Evolutionary conservation across 2,888 invertebrate genomes (phyloP), one percentile per base, ranked within the genome.

Genomic region (Chouioia cunea): DNA sequence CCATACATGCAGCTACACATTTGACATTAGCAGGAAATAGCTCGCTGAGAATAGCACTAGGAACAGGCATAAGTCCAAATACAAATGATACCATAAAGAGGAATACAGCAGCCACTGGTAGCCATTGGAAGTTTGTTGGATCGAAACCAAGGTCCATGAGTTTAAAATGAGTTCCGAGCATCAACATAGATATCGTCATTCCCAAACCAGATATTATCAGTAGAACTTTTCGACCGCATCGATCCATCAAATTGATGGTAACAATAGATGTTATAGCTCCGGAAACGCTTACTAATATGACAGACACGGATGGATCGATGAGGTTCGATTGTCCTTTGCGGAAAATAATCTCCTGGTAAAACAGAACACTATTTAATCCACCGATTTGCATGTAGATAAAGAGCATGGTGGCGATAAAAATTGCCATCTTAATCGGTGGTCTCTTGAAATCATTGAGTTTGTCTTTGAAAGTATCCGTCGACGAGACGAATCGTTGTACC

Each of bases 341-440:
- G 46, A 83, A 57, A n/a, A 83, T 81, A n/a, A 76, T 78, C 66
- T 83, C 83, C 80, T 82, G 80, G 74, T 83, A 83, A 47, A 78
- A 80, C 8, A 79, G 18, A 8, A 83, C 67, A 2, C 77, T 75
- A 43, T 79, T 79, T 0, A 83, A 44, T 8, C 84, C 84, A 62
- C 78, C 77, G 4, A 81, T 47, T 59, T 83, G 83, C 64, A 78
- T 74, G 64, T 80, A 81, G 18, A 79, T 72, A 53, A 79, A 80
- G 2, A 84, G 66, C 0, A 77, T 50, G 3, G 71, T 66, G 0
- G 74, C 72, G n/a, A 83, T 67, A 4, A 79, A 18, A 16, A 81
- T 14, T 0, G 82, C 80, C n/a, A 77, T 80, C 6, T 73, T 66
- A 47, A 79, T 76, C 14, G 44, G 53, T 16, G 60, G 64, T 14